A percentile compares a stretch with the other conserved stretches of the same genome.
These are phyloP conservation scores for Noctuana brunneofusca DNA, from an alignment of 2,888 invertebrate species.

Conservation along the genomic window DNA sequence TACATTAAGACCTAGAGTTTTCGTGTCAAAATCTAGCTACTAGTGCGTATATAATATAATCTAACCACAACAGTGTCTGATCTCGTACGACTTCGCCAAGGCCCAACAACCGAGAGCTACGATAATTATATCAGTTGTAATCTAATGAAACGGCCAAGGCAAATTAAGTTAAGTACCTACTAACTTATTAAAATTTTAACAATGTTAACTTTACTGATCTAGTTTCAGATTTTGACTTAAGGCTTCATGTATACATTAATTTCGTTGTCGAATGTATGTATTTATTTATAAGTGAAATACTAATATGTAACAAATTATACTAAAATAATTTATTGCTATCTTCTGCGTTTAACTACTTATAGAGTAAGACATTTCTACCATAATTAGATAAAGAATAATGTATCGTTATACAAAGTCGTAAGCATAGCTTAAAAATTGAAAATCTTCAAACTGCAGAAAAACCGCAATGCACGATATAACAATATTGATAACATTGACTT, in stretches of 20 bases:
- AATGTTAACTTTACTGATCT: constrained; percentile 6
- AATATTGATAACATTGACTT: constrained; percentile 14
- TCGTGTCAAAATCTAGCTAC: constrained; percentile 62
- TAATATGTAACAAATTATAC: constrained; percentile 29
- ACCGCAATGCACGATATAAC: constrained; percentile 48
- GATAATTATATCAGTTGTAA: constrained; percentile 11
- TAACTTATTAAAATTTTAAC: constrained; percentile 18
- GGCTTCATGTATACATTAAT: constrained; percentile 16
- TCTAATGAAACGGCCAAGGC: constrained; percentile 16
- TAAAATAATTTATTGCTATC: constrained; percentile 28
- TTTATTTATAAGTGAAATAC: constrained; percentile 11
- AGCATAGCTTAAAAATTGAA: constrained; percentile 42
- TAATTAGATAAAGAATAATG: constrained; percentile 55
- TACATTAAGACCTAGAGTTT: constrained; percentile 54
- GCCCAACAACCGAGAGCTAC: constrained; percentile 34
- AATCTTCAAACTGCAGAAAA: constrained; percentile 47
- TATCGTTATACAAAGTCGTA: constrained; percentile 41
- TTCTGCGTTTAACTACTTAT: constrained; percentile 34
- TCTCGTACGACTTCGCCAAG: constrained; percentile 36
- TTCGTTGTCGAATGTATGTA: constrained; percentile 20
- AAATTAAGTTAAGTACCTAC: constrained; percentile 5
- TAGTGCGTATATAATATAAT: constrained; percentile 47
- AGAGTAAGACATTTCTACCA: constrained; percentile 48
- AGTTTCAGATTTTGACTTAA: constrained; percentile 13
- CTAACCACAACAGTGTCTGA: constrained; percentile 55